Evolutionary conservation across 2,797 vertebrate genomes (phyloP), one percentile per base, ranked within the genome.

Genomic region (Bradypodion ventrale): DNA sequence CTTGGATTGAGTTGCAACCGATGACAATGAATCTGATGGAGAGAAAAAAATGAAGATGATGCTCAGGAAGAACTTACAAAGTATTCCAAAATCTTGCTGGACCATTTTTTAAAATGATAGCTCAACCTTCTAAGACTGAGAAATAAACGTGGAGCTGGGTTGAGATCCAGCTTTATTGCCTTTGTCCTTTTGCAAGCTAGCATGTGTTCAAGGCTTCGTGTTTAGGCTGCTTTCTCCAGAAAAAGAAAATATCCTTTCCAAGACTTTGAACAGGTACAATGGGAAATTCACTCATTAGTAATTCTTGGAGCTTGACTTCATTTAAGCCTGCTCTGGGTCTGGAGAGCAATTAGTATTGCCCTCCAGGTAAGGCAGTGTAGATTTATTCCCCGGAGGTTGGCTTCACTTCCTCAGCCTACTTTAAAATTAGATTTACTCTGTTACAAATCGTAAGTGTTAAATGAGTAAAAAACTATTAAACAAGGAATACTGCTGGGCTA

Each of bases 351-450:
- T 88, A 92, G 90, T 59, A 92, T 89, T 94, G 90, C 93, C 92
- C 86, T 93, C 88, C 90, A 92, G 87, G 88, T 93, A 92, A 89
- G 78, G 42, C 75, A 90, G 88, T 85, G 56, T 82, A 83, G 84
- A 87, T 92, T 91, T 87, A 81, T 92, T 91, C 93, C 94, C 93
- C 56, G 46, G 90, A 91, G 89, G 91, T 89, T n/a, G 68, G 85
- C 87, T 93, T 90, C 89, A 91, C 89, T 93, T 92, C 92, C 89
- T 92, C 91, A 91, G 87, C 94, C 90, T 91, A 93, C 94, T 95
- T 95, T 93, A 91, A 95, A 95, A 95, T 95, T 89, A 96, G 94
- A 95, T 96, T 95, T 93, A 95, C 94, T 94, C 75, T 23, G 93
- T 93, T 95, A 92, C 94, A 94, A 95, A 96, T 94, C 75, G 74